Evolutionary conservation across 2,113 vertebrate genomes (phyloP).

Genomic region (Sinocyclocheilus rhinocerous): DNA sequence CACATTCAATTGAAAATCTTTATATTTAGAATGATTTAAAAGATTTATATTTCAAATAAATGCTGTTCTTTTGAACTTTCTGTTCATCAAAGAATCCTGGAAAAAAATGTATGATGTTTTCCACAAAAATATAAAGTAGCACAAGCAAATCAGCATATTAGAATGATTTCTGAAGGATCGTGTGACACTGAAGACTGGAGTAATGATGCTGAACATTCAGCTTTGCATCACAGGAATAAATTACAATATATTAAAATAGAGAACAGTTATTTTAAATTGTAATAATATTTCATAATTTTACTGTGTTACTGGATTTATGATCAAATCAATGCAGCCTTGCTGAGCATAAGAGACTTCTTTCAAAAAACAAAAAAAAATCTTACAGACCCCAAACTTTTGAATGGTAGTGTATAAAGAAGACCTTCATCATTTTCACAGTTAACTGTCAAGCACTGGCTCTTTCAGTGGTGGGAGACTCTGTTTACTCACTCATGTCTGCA

Average conservation of each 20-base stretch:
- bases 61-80: no score
- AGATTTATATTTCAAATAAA: no score
- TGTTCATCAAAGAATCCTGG: no score
- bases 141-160: not conserved
- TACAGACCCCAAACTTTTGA: not conserved
- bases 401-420: not conserved
- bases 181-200: not conserved
- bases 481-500: not conserved
- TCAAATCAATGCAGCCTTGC: not conserved
- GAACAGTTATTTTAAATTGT: no score
- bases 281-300: no score
- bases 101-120: no score
- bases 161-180: not conserved
- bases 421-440: not conserved
- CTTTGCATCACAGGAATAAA: no score
- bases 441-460: not conserved
- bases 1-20: not conserved
- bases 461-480: not conserved
- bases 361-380: not conserved
- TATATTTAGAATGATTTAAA: no score
- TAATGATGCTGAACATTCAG: no score
- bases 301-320: no score
- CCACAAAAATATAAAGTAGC: no score
- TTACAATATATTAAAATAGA: no score
- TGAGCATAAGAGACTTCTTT: not conserved